Conservation (phyloP, 2,113 vertebrate genomes). For the Tetrao urogallus region DNA sequence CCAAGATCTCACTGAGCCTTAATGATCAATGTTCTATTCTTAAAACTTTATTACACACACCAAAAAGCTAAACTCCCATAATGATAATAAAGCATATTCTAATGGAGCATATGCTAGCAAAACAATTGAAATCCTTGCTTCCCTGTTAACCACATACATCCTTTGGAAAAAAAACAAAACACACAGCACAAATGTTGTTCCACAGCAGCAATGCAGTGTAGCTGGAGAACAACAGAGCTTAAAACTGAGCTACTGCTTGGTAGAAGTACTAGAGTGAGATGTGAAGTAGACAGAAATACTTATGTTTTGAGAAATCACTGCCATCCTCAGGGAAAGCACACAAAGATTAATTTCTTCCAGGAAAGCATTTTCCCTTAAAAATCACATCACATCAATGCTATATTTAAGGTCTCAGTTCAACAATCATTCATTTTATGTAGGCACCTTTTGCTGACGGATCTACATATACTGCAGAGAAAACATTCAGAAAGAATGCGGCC, state of each 20-base stretch:
- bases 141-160: neutral
- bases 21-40: neutral
- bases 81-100: neutral
- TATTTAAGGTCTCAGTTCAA: neutral
- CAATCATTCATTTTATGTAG: neutral
- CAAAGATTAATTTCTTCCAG: neutral
- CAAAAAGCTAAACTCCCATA: neutral
- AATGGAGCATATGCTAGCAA: accelerated
- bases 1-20: neutral
- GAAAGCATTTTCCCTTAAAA: neutral
- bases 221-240: neutral
- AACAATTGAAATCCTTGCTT: neutral
- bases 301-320: neutral
- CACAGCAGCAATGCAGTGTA: neutral
- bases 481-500: neutral
- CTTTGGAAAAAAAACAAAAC: neutral
- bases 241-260: neutral
- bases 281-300: neutral
- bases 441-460: neutral
- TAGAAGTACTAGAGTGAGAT: neutral
- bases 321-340: neutral
- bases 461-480: neutral
- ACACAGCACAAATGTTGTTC: neutral
- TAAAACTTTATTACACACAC: neutral
- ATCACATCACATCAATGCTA: neutral